Evolutionary conservation across 2,113 vertebrate genomes (phyloP), one percentile per base, ranked within the genome.

Genomic region (Rhagologus leucostigma): DNA sequence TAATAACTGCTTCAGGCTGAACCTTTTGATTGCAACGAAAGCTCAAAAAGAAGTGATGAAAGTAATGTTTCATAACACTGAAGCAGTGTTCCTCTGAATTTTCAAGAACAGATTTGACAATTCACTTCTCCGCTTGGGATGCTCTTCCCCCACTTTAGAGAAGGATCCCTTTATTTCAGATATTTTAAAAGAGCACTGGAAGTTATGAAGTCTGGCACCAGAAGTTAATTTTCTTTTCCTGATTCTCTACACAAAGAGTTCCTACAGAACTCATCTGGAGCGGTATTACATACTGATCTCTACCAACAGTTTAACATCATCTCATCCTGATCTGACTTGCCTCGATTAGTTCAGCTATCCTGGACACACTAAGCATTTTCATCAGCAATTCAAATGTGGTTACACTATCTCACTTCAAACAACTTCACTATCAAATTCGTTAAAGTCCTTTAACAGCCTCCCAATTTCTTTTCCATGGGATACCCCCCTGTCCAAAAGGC

Each of bases 341-440:
- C 79, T 55, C 3, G 2, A 90, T 84, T 77, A 89, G 64, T 84
- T 77, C 62, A 87, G 77, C 93, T 89, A n/a, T 53, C 50, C 70
- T 65, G 70, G 41, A 60, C 53, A 73, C 53, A 82, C 26, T 18
- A 18, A 69, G 21, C n/a, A 33, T 60, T 93, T 84, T 17, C 62
- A 92, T 55, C 74, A 91, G 68, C 83, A 95, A 84, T 89, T 89
- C 70, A 87, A 78, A 82, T 26, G 49, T 22, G 37, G 76, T 60
- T 82, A 60, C 52, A 71, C 37, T 62, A 75, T 52, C 52, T 91
- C 91, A 96, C 83, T 93, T 92, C 83, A 87, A 91, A 95, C 62
- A 64, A 89, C 77, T 30, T 74, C 20, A 44, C 68, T 30, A 64
- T 53, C 74, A 76, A 76, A 94, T 65, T 67, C 37, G 5, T 39